Conservation (phyloP, 2,888 invertebrate species). For the Synanthedon vespiformis region DNA sequence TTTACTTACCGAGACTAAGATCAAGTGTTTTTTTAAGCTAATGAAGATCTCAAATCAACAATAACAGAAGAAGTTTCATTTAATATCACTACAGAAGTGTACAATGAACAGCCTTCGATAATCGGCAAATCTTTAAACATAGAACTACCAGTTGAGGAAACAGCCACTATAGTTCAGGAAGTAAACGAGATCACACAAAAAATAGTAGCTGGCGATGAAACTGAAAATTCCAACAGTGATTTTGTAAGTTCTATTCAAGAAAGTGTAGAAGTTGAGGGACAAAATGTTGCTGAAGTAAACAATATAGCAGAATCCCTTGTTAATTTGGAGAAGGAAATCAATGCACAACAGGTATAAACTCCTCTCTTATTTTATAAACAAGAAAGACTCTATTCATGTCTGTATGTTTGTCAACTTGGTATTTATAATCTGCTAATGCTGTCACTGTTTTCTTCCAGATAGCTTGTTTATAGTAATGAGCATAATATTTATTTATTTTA, state of each 20-base stretch:
- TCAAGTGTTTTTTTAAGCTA: too few relatives aligned
- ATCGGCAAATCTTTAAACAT: slow-evolving; percentile 9
- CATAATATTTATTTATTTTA: too few relatives aligned
- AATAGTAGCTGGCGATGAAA: slow-evolving; percentile 7
- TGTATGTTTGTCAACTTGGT: too few relatives aligned
- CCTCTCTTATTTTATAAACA: too few relatives aligned
- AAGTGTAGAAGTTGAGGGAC: slow-evolving; percentile 7
- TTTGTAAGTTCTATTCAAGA: slow-evolving; percentile 6
- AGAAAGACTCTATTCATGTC: too few relatives aligned
- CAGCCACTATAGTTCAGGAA: slow-evolving; percentile 3
- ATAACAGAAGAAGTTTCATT: slow-evolving; percentile 8
- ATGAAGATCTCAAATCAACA: slow-evolving; percentile 1
- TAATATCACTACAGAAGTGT: slow-evolving; percentile 6
- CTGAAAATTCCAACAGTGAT: slow-evolving; percentile 9
- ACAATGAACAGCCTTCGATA: background rate
- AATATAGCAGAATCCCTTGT: slow-evolving; percentile 41
- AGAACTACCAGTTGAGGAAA: slow-evolving; percentile 4
- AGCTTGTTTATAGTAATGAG: too few relatives aligned
- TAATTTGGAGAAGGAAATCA: slow-evolving; percentile 37
- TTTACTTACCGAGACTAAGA: too few relatives aligned
- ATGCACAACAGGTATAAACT: slow-evolving; percentile 31
- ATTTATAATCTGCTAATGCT: too few relatives aligned
- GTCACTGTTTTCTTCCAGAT: too few relatives aligned
- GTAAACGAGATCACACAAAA: slow-evolving; percentile 1
- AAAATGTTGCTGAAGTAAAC: slow-evolving; percentile 20